Percentiles rank a stretch among this genome's conserved stretches.
phyloP scores from a whole-genome alignment of 2,888 invertebrate genomes.

The Aelia acuminata region DNA sequence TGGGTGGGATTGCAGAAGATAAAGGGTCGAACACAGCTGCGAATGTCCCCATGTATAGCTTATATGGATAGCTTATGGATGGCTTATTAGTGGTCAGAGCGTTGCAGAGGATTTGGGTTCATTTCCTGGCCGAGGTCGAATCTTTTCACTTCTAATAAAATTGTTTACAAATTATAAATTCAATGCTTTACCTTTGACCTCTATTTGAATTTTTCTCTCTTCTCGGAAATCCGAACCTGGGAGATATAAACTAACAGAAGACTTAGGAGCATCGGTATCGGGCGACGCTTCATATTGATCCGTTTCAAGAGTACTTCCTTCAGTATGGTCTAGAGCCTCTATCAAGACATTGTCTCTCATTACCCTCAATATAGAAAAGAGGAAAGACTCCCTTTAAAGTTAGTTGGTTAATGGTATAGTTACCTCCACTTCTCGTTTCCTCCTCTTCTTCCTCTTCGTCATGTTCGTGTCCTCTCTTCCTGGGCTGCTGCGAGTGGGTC shows the following conservation, averaged over 20 bases:
- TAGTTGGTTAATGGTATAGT: background rate
- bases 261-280: background rate
- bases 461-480: slow-evolving; percentile 55
- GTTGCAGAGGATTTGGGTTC: too few relatives aligned
- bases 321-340: background rate
- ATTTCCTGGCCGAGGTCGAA: too few relatives aligned
- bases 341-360: background rate
- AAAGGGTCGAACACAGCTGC: too few relatives aligned
- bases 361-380: background rate
- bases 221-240: background rate
- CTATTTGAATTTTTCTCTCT: background rate
- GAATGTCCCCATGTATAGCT: too few relatives aligned
- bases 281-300: background rate
- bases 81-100: too few relatives aligned
- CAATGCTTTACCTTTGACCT: background rate
- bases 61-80: too few relatives aligned
- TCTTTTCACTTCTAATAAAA: too few relatives aligned
- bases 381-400: background rate
- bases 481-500: slow-evolving; percentile 1
- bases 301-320: background rate
- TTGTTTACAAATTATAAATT: too few relatives aligned
- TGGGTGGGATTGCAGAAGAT: too few relatives aligned
- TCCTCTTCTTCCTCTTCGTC: slow-evolving; percentile 57
- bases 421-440: slow-evolving; percentile 18
- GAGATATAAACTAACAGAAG: background rate